Evolutionary conservation across 2,113 vertebrate genomes (phyloP).

Genomic region (Heterotilapia buettikoferi): DNA sequence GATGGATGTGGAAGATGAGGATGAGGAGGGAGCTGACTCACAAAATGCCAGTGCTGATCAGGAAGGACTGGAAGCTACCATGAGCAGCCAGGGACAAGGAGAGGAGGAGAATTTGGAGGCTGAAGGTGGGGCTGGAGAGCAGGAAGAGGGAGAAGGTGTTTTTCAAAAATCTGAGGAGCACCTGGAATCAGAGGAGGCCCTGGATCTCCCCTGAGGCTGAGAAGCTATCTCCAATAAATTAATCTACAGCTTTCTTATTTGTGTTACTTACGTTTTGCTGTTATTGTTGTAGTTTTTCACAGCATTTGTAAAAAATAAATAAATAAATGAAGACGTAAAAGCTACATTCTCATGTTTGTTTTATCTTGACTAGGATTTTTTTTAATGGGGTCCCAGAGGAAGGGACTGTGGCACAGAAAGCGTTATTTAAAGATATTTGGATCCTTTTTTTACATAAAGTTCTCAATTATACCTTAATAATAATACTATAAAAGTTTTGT

Average conservation of each 20-base stretch:
- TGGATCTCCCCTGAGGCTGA: slow-evolving; percentile 31
- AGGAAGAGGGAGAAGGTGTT: background rate
- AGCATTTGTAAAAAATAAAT: background rate
- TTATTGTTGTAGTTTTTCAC: background rate
- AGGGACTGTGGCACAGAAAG: accelerated
- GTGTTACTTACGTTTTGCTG: background rate
- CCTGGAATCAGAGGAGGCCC: slow-evolving; percentile 52
- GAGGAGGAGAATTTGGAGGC: slow-evolving; percentile 13
- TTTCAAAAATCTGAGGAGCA: slow-evolving; percentile 16
- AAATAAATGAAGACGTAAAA: background rate
- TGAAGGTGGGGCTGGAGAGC: background rate
- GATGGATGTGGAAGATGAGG: slow-evolving; percentile 97
- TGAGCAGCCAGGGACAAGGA: slow-evolving; percentile 46
- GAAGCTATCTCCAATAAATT: background rate
- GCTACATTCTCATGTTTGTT: background rate
- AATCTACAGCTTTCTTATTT: background rate
- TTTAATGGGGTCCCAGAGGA: background rate
- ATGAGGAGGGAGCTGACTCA: slow-evolving; percentile 81
- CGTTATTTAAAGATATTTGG: background rate
- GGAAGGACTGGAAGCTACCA: slow-evolving; percentile 64
- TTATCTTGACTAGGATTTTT: background rate
- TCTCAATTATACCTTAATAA: background rate
- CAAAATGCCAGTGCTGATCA: slow-evolving; percentile 73
- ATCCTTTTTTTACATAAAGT: background rate
- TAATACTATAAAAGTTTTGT: background rate